Evolutionary conservation across 2,113 vertebrate species (phyloP).

Genomic region (Quiscalus mexicanus): DNA sequence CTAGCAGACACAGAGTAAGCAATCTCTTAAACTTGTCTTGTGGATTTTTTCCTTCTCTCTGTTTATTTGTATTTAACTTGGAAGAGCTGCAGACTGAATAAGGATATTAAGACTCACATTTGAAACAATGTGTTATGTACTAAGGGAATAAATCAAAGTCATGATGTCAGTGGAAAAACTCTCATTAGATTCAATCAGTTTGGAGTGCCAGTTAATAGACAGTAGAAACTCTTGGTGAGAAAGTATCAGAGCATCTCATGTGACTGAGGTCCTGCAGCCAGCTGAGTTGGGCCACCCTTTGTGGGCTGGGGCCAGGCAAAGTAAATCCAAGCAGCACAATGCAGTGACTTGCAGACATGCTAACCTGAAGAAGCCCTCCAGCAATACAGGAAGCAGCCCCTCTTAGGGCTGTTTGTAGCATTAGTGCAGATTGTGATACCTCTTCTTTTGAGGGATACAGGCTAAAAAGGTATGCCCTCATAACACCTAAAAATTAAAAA

Average conservation of each 20-base stretch:
- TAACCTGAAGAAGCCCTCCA: not conserved
- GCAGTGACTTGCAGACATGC: not conserved
- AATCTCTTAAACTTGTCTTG: not conserved
- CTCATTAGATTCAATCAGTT: not conserved
- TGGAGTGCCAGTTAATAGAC: not conserved
- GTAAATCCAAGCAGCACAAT: not conserved
- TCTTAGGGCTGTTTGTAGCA: not conserved
- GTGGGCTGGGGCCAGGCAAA: not conserved
- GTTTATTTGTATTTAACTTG: not conserved
- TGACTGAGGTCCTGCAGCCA: not conserved
- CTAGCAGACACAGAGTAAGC: not conserved
- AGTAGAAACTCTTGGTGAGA: not conserved
- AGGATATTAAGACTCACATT: not conserved
- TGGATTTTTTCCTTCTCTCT: not conserved
- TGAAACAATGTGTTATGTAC: not conserved
- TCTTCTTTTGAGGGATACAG: not conserved
- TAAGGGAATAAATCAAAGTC: slow-evolving; percentile 24
- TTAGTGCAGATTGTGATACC: not conserved
- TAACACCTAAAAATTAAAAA: not conserved
- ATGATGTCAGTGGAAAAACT: slow-evolving; percentile 36
- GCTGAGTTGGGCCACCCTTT: not conserved
- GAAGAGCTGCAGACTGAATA: slow-evolving; percentile 3
- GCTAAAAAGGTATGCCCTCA: not conserved
- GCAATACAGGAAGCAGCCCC: not conserved
- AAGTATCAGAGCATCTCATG: not conserved